phyloP scores from a whole-genome alignment of 2,113 vertebrate species.

The Burhinus bistriatus region DNA sequence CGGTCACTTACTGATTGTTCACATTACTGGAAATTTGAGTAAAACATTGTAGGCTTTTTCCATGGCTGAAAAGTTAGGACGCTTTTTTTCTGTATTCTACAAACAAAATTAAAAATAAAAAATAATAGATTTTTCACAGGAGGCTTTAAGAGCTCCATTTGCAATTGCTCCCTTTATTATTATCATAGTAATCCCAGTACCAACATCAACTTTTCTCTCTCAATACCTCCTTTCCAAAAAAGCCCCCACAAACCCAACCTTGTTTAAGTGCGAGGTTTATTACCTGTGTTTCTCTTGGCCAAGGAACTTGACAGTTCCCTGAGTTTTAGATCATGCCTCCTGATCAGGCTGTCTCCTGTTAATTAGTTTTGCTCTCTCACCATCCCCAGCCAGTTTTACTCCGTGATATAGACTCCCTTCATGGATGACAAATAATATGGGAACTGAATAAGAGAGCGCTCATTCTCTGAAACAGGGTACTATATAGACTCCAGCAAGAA shows the following conservation, averaged over 20 bases:
- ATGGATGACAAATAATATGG: neutral
- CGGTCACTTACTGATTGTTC: conserved; percentile 13
- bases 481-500: neutral
- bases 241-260: rapidly evolving
- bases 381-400: neutral
- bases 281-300: neutral
- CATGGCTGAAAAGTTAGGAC: neutral
- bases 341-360: neutral
- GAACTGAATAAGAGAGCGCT: neutral
- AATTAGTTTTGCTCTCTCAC: neutral
- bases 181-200: neutral
- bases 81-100: neutral
- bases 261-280: neutral
- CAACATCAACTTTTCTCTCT: neutral
- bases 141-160: neutral
- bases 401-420: neutral
- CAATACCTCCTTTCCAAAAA: neutral
- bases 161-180: neutral
- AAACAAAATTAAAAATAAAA: conserved; percentile 3
- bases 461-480: neutral
- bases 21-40: conserved; percentile 1
- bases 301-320: neutral
- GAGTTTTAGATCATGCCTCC: neutral
- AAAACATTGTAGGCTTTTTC: neutral
- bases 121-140: neutral